phyloP scores from a whole-genome alignment of 2,888 invertebrate genomes.

The Tachina fera region DNA sequence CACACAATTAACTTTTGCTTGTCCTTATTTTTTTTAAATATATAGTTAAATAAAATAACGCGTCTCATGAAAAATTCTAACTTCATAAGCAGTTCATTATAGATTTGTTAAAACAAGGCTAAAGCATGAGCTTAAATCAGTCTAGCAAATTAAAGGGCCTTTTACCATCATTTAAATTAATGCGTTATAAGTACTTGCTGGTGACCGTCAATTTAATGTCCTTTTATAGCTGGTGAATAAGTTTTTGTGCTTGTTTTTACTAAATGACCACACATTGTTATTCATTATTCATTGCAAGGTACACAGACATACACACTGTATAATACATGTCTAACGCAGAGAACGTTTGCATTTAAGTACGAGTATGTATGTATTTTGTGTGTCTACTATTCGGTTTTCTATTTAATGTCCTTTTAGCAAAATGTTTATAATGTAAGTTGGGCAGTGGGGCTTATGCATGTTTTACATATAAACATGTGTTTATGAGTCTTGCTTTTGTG shows the following conservation, averaged over 20 bases:
- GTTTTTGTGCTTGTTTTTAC: constrained; percentile 13
- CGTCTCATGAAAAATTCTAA: neutral
- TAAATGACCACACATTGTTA: constrained; percentile 46
- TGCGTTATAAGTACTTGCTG: neutral
- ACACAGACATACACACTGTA: neutral
- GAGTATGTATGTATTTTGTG: neutral
- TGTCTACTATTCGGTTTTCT: neutral
- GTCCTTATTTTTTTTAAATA: too few species aligned
- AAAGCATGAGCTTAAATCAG: neutral
- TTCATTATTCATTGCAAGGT: constrained; percentile 34
- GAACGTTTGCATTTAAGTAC: neutral
- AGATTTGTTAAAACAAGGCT: too few species aligned
- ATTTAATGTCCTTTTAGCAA: constrained; percentile 14
- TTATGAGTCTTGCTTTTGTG: neutral
- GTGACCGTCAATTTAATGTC: neutral
- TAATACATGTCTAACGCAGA: neutral
- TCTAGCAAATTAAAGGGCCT: neutral
- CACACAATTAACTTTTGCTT: neutral
- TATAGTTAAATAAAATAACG: neutral
- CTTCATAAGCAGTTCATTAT: constrained; percentile 3
- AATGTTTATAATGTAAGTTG: neutral
- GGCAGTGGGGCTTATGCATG: neutral
- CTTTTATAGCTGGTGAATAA: neutral
- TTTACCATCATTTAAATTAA: neutral
- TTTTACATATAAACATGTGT: constrained; percentile 3